Evolutionary conservation across 2,113 vertebrate species (phyloP), one percentile per base, ranked within the genome.

Genomic region (Ranitomeya imitator): DNA sequence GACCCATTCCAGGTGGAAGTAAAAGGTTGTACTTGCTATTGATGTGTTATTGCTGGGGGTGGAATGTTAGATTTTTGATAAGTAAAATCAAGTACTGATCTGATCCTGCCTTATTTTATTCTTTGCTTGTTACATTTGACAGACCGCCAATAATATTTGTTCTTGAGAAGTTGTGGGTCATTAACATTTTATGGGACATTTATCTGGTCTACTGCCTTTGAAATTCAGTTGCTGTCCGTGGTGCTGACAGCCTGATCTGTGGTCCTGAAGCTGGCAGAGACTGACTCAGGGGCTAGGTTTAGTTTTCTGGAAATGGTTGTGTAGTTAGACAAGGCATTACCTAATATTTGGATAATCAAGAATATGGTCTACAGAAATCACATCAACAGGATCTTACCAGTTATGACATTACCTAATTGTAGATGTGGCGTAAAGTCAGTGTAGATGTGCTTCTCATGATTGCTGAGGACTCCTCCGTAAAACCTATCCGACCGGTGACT

Each of bases 141-240:
- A 61, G 26, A 37, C 23, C 61, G 5, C 14, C 0, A 80, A 15
- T 18, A 31, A 11, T 21, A 81, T 81, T 9, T 61, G 6, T 11
- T 61, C n/a, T 26, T 31, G 55, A 1, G 55, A 59, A 59, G 78
- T 80, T 59, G 55, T 80, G 78, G 9, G 6, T 9, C 23, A 60
- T 59, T 59, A 8, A 57, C 57, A n/a, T 57, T 79, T 14, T 57
- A 79, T 57, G 3, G 52, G 23, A 23, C 13, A 84, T 55, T 69
- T 84, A 45, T 65, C 6, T 23, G 54, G 21, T 31, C 7, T 37
- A 37, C 6, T 23, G 19, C 18, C n/a, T 18, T n/a, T 18, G 63
- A 26, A 26, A 26, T 26, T 84, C 63, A 84, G 26, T n/a, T 65
- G 73, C 87, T 89, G 73, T 89, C 87, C 87, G 79, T n/a, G 51